Base-by-base conservation (phyloP, 2,797 vertebrate genomes). In the Valencia hispanica region DNA sequence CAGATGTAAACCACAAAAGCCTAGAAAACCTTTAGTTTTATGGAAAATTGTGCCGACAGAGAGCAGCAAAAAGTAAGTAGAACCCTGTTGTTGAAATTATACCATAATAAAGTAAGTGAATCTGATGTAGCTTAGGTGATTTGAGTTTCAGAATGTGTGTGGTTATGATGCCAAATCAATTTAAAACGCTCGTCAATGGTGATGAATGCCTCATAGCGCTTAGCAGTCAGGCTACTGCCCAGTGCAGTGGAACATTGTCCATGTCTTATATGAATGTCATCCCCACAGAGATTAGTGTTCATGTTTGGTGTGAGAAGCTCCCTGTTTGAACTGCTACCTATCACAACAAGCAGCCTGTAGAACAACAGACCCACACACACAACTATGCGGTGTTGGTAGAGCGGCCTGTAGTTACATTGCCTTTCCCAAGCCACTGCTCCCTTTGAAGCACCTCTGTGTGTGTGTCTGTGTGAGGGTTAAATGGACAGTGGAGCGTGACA, bases 351-450 rank as follows among this genome's bases (percentile, higher is more conserved):
- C 89, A 82, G 84, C 83, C 87, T 86, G 18, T 88, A 91, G 86
- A 93, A 93, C 92, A 94, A 94, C 92, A 94, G 89, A 91, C 89
- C 89, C 92, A 92, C 91, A 91, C 88, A 93, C 92, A 91, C 92
- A 94, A 92, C 89, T 94, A 94, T 94, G 94, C 88, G 72, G 79
- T 94, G 94, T 94, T 94, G 93, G 92, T 94, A 94, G 91, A 94
- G 92, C 77, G 79, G 87, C 90, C 92, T 92, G 93, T 91, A 92
- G 91, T 94, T 93, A 90, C 92, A 90, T 90, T 93, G 93, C 89
- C 81, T 93, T 94, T 94, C 94, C 94, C 94, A 94, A 94, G 94
- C 92, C 89, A 92, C 79, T 90, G 88, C 91, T 91, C 87, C 89
- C 92, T 94, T 94, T 94, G 93, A 94, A 93, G 88, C 91, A 84